Evolutionary conservation across 2,797 vertebrate genomes (phyloP).

Genomic region (Amblyraja radiata): DNA sequence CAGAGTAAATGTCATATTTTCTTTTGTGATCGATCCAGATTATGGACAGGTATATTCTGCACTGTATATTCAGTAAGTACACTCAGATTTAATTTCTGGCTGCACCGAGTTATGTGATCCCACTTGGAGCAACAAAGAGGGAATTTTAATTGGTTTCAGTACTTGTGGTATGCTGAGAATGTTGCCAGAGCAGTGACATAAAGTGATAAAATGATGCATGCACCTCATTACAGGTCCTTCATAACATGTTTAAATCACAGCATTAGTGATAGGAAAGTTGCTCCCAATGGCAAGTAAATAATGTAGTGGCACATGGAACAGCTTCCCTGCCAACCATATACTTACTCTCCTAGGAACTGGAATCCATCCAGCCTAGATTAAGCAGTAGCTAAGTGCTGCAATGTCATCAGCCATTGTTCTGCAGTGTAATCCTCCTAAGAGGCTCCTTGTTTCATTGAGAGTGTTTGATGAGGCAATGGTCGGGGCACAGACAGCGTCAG

Average conservation of each 20-base stretch:
- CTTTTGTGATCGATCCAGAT: too few relatives aligned
- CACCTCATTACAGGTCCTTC: neutral
- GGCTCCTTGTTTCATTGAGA: neutral
- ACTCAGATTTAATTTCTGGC: neutral
- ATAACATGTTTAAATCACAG: neutral
- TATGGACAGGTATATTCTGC: too few relatives aligned
- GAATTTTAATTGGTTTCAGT: neutral
- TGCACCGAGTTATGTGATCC: neutral
- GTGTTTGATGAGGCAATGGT: neutral
- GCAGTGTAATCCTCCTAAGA: neutral
- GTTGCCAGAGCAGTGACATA: neutral
- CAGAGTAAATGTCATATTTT: too few relatives aligned
- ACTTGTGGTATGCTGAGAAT: neutral
- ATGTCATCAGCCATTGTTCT: neutral
- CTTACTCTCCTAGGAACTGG: neutral
- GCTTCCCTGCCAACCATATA: neutral
- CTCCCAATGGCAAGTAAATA: neutral
- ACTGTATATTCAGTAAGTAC: neutral
- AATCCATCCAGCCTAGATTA: neutral
- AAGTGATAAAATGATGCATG: neutral
- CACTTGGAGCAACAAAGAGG: neutral
- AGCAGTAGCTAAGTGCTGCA: neutral
- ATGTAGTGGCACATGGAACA: neutral
- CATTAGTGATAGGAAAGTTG: neutral
- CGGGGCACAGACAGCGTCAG: neutral